These are phyloP conservation scores for Cettia cetti DNA, from an alignment of 2,113 vertebrate genomes.

Conservation along the genomic window DNA sequence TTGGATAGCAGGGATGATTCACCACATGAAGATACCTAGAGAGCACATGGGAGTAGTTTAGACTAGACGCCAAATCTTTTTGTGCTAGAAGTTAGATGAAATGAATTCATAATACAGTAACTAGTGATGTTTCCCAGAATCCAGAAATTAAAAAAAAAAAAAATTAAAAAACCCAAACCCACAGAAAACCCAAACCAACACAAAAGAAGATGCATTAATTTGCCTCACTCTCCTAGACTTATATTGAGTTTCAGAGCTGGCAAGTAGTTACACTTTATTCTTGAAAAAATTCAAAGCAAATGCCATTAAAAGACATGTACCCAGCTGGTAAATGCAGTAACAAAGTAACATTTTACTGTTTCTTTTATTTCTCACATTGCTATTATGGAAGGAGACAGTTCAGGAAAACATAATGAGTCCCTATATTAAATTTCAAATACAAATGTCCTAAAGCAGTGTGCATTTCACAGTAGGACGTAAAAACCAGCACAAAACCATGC, in stretches of 20 bases:
- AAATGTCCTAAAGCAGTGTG: background rate
- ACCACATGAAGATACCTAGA: background rate
- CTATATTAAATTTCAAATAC: background rate
- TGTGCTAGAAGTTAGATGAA: background rate
- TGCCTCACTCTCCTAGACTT: background rate
- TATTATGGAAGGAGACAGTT: background rate
- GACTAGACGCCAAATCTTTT: background rate
- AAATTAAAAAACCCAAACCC: background rate
- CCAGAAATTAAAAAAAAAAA: background rate
- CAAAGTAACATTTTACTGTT: background rate
- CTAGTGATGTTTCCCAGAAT: background rate
- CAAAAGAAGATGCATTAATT: background rate
- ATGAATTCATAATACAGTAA: background rate
- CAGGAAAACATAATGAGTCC: background rate
- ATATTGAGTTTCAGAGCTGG: background rate
- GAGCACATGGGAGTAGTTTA: background rate
- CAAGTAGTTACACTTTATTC: background rate
- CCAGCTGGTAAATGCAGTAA: background rate
- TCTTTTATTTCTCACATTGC: background rate
- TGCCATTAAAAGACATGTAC: background rate
- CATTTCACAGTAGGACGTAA: background rate
- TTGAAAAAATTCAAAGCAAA: conserved; percentile 37
- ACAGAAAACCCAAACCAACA: background rate
- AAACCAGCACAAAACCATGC: background rate
- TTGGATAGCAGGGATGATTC: conserved; percentile 34